Evolutionary conservation across 2,888 invertebrate genomes (phyloP), one percentile per base, ranked within the genome.

Genomic region (Cinara cedri): DNA sequence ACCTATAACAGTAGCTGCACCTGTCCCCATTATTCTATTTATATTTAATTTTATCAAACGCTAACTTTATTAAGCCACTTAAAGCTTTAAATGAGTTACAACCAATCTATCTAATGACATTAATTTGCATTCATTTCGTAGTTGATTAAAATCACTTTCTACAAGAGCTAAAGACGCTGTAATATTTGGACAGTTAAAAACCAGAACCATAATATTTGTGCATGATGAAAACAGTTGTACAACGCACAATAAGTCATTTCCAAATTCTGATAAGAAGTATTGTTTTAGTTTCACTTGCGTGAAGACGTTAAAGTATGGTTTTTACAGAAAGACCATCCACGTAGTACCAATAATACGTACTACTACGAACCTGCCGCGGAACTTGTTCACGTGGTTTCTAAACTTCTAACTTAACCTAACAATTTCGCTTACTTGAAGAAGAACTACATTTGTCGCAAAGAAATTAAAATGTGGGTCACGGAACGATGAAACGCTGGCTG

Each of bases 151-250:
- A 9, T 60, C 26, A 60, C 57, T 57, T 6, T 57, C 57, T 1
- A 57, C 57, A 13, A 26, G 62, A n/a, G 62, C 62, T n/a, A 34
- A 62, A 1, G 62, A 62, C 19, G 34, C 62, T 62, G 62, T 62
- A 1, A 11, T 62, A n/a, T 62, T 62, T 26, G 62, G 34, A 34
- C 62, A 62, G 0, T 62, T 62, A 1, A 62, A 62, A 26, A 57
- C 26, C 26, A 26, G 57, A 26, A 57, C 57, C 57, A 57, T 57
- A 6, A 24, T 3, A 57, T 57, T 57, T 1, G 26, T 26, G 24
- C 57, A 57, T 1, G 26, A 14, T 24, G 57, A 26, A 57, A 57
- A 57, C 8, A 57, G 26, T 3, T 57, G 57, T 13, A 6, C 0
- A 16, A 26, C 14, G 14, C 24, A 26, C 3, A 16, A 26, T 57